Base-by-base conservation (phyloP, 2,797 vertebrate species). In the Sebastes melanostomus region DNA sequence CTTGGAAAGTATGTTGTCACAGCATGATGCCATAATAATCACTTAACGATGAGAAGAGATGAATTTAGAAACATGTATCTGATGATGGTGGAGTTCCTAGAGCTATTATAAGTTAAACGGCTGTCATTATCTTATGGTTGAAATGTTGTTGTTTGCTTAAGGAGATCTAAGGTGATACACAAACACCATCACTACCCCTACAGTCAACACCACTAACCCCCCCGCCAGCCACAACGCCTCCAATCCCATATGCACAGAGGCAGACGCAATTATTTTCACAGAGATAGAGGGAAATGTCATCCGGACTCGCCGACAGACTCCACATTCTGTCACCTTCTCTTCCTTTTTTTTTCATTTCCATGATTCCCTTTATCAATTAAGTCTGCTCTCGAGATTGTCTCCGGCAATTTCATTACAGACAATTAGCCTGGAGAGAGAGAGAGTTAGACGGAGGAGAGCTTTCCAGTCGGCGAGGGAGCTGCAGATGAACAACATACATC, bases 371-470 rank as follows among this genome's bases (percentile, higher is more conserved):
- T 86, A 92, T 91, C 86, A 90, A 90, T 93, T 93, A 91, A 89
- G 87, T 82, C 86, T 71, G 82, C 90, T 89, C 91, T 79, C 91
- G 72, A 91, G 88, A 92, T 92, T 89, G 89, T 93, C 89, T 91
- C 75, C 29, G 52, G 86, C 92, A 92, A 91, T 95, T 95, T 92
- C 88, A 94, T 92, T 93, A 93, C 86, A 92, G 91, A 87, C 93
- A 95, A 95, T 95, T 95, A 95, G 90, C 84, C 77, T 66, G 73
- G 83, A 86, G 79, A 89, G 91, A 89, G 91, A 81, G 67, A 32
- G 56, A 66, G 58, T 8, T 63, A 84, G 78, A 71, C 36, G 72
- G 79, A 80, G 52, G 63, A 73, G 78, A 63, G 80, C 56, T 75
- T 71, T 86, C 72, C 65, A 82, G 72, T 54, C 78, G 54, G 66